Percentiles rank a stretch among this genome's conserved stretches.
Evolutionary conservation across 2,888 invertebrate genomes (phyloP).

Genomic region (Alsophila aescularia): DNA sequence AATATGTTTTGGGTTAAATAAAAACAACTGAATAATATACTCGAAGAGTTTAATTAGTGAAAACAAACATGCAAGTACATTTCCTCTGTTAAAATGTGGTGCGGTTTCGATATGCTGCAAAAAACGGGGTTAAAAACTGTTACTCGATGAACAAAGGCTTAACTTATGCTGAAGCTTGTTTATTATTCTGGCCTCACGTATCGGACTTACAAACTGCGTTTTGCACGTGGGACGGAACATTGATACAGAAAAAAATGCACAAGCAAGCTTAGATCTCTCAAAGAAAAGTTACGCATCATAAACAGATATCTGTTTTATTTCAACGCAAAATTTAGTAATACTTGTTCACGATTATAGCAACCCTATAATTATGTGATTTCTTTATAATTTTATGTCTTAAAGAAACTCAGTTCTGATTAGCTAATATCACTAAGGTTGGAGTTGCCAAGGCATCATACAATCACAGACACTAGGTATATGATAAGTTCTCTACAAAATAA

Average conservation of each 20-base stretch:
- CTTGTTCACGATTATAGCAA: not conserved
- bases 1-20: conserved; percentile 3
- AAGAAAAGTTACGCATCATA: conserved; percentile 17
- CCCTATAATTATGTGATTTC: conserved; percentile 6
- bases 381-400: conserved; percentile 36
- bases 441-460: conserved; percentile 71
- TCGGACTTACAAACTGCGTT: conserved; percentile 35
- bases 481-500: conserved; percentile 43
- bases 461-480: conserved; percentile 73
- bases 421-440: conserved; percentile 63
- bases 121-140: conserved; percentile 66
- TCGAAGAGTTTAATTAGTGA: conserved; percentile 73
- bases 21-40: conserved; percentile 39
- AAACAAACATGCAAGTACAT: conserved; percentile 82
- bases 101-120: conserved; percentile 70
- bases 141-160: conserved; percentile 44
- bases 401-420: conserved; percentile 54
- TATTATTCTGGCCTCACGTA: conserved; percentile 6
- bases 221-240: conserved; percentile 58
- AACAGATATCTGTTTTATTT: conserved; percentile 4
- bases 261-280: conserved; percentile 45
- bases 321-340: conserved; percentile 11
- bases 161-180: conserved; percentile 54
- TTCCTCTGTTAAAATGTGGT: conserved; percentile 61
- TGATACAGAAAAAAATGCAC: conserved; percentile 48